These are phyloP conservation scores for Actinemys pallida DNA, from an alignment of 2,113 vertebrate species.

Conservation along the genomic window DNA sequence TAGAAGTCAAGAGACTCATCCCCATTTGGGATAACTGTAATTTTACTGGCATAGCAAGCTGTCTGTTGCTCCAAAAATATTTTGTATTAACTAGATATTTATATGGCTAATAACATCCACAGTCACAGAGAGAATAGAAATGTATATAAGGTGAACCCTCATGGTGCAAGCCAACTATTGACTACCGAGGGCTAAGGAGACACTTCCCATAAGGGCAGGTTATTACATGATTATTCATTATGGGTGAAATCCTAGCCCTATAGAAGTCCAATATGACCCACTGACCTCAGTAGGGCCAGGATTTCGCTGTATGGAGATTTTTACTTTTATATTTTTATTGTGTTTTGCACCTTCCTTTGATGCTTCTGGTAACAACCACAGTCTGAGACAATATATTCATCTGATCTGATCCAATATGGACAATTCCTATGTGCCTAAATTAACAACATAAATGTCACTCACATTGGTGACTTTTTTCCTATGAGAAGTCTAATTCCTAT, in stretches of 20 bases:
- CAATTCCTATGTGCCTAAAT: not conserved
- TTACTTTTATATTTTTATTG: not conserved
- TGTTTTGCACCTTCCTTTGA: not conserved
- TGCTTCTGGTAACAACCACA: not conserved
- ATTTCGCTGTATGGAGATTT: not conserved
- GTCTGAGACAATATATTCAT: not conserved
- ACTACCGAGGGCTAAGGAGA: not conserved
- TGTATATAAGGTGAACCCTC: not conserved
- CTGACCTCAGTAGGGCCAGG: not conserved
- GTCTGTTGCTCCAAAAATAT: not conserved
- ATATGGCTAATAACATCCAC: not conserved
- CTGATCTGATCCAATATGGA: accelerated
- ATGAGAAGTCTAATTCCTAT: not conserved
- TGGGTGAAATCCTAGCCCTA: not conserved
- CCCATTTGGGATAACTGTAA: not conserved
- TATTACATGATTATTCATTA: not conserved
- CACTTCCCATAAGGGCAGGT: not conserved
- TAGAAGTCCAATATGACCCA: not conserved
- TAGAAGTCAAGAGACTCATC: not conserved
- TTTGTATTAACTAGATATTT: not conserved
- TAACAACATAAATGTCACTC: not conserved
- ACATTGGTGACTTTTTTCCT: not conserved
- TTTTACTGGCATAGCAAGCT: not conserved
- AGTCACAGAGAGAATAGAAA: not conserved
- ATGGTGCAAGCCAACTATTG: not conserved